Base-by-base conservation (phyloP, 1,140 invertebrate species). In the Luehdorfia chinensis region DNA sequence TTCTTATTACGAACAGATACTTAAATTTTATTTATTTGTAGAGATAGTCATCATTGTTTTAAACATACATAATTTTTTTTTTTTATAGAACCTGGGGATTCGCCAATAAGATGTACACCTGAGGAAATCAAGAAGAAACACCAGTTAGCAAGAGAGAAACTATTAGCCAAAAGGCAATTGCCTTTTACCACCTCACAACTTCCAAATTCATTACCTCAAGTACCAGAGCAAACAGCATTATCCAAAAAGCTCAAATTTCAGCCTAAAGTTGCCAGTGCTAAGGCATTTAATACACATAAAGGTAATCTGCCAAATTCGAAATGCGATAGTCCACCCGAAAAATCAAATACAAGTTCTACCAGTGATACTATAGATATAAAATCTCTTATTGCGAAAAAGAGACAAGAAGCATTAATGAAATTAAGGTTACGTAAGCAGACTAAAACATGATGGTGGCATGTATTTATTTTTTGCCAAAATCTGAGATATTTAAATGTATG, bases 81-180 rank as follows among this genome's bases (percentile, higher is more conserved):
- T 19, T 2, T 69, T 71, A 34, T 50, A 68, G 62, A 34, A 34
- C 48, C 55, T 47, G 60, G 65, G 15, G 65, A 68, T 51, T 73
- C 75, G 19, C 63, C 73, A 6, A 77, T 74, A 33, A 66, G 55
- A 48, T 85, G 81, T 47, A 80, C 78, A 13, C 76, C 61, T 21
- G 76, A 83, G 33, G 78, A 85, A 66, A 85, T 85, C 13, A 73
- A 75, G 43, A 74, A 63, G 49, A 85, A 85, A 55, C 76, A 75
- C 47, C 62, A 72, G 41, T 59, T 66, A 21, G 81, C 81, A n/a
- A 66, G 67, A 55, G 76, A 83, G 48, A 80, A 70, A 37, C 55
- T 85, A 15, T 37, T 83, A 11, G 75, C 78, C 2, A 75, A 76
- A 52, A 68, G 72, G 52, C 67, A 63, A 13, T 37, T 78, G 8